Evolutionary conservation across 1,140 invertebrate genomes (phyloP), one percentile per base, ranked within the genome.

Genomic region (Drosophila parvula): DNA sequence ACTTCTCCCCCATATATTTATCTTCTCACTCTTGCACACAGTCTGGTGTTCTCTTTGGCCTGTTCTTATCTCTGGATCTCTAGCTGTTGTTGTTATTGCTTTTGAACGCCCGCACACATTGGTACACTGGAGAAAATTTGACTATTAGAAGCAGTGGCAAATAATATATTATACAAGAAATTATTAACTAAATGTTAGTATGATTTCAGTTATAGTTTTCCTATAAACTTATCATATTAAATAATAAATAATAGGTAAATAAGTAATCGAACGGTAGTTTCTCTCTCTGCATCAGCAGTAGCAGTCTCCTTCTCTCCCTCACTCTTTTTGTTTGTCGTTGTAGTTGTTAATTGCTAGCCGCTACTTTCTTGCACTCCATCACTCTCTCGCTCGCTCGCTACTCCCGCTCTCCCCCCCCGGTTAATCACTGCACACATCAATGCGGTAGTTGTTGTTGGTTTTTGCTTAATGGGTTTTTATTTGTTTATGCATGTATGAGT

Each of bases 401-500:
- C 27, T 68, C 71, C 57, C 73, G 45, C 47, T 68, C 45, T 41
- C n/a, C 27, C 28, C 27, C 28, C 12, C 1, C n/a, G n/a, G 78
- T 81, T 86, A 85, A 85, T 85, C 82, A 85, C 82, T 51, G 80
- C 76, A 79, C 58, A 76, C 80, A 83, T 83, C 80, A 84, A 77
- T 77, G 77, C 51, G 63, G 56, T 68, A 75, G 71, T 65, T 80
- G 78, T 82, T 84, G 81, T 84, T 84, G 81, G 81, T 57, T 85
- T 67, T 81, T 56, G 81, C 68, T 88, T 88, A 88, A 88, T 88
- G 83, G 83, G 80, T 88, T 88, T 88, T 89, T 88, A 88, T 88
- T 88, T 88, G 83, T 88, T 88, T 89, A 79, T 86, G 78, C 74
- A 70, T 74, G 61, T 77, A 61, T 76, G 65, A 36, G 60, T 70